These are phyloP conservation scores for Daubentonia madagascariensis DNA, from an alignment of 2,113 vertebrate genomes.

Conservation along the genomic window DNA sequence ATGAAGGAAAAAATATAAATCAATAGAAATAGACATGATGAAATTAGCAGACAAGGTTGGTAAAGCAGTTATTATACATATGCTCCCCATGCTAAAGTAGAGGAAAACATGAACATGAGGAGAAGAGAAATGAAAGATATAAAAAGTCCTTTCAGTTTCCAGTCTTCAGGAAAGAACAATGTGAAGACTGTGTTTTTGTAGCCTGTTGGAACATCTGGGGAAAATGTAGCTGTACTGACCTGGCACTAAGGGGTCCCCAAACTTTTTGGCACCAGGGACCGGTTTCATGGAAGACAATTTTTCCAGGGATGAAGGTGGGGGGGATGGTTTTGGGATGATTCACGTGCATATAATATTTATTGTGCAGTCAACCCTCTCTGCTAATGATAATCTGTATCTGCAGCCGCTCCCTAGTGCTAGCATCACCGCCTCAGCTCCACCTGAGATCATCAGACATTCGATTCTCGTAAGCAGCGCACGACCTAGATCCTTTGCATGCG, in stretches of 20 bases:
- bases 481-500: no score
- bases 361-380: no score
- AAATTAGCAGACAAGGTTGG: background rate
- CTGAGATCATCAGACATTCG: no score
- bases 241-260: background rate
- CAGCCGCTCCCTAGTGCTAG: no score
- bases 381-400: no score
- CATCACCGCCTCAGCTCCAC: no score
- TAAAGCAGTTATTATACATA: background rate
- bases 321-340: no score
- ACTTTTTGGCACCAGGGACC: no score
- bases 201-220: background rate
- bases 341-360: no score
- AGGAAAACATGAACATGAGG: background rate
- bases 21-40: background rate
- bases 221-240: background rate
- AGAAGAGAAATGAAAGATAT: background rate
- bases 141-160: background rate
- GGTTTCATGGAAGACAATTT: no score
- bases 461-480: no score
- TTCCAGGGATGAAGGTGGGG: no score
- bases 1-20: background rate
- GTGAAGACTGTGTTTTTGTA: background rate
- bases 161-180: background rate
- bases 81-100: background rate